Conservation (phyloP, 2,888 invertebrate species). For the Diaphora mendica region DNA sequence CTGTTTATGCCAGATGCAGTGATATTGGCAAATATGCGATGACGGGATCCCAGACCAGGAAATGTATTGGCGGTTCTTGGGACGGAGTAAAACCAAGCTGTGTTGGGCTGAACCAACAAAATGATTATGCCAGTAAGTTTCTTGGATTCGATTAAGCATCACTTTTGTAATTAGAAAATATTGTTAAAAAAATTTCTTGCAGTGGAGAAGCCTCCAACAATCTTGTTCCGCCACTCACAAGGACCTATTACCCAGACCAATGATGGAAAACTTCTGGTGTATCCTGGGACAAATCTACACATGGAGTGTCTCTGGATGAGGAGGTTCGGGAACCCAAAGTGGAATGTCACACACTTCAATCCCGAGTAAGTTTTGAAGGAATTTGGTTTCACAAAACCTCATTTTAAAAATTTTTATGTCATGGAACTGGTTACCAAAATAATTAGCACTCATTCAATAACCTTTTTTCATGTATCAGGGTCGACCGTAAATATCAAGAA, state of each 20-base stretch:
- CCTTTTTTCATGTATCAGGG: slow-evolving; percentile 45
- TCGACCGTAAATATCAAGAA: slow-evolving; percentile 85
- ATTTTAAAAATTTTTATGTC: not conserved
- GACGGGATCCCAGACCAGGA: slow-evolving; percentile 90
- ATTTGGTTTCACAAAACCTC: not conserved
- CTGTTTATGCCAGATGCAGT: slow-evolving; percentile 85
- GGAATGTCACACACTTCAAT: slow-evolving; percentile 91
- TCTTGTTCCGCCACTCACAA: slow-evolving; percentile 92
- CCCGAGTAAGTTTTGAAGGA: slow-evolving; percentile 75
- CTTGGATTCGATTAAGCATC: not conserved
- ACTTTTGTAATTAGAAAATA: not conserved
- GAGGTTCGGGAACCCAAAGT: slow-evolving; percentile 94
- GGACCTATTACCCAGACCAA: slow-evolving; percentile 95
- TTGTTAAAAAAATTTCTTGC: slow-evolving; percentile 30
- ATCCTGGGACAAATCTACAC: slow-evolving; percentile 94
- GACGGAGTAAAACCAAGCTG: slow-evolving; percentile 92
- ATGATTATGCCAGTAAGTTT: slow-evolving; percentile 93
- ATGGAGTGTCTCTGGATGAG: slow-evolving; percentile 96
- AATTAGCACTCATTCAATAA: not conserved
- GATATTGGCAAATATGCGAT: slow-evolving; percentile 95
- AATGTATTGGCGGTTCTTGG: slow-evolving; percentile 93
- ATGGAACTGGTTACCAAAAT: not conserved
- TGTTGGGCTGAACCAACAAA: slow-evolving; percentile 93
- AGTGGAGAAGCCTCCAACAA: slow-evolving; percentile 95
- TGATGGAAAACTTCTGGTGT: slow-evolving; percentile 93